A percentile compares a stretch with the other conserved stretches of the same genome.
These are phyloP conservation scores for Apodemus sylvaticus DNA, from an alignment of 2,113 vertebrate genomes.

Conservation along the genomic window DNA sequence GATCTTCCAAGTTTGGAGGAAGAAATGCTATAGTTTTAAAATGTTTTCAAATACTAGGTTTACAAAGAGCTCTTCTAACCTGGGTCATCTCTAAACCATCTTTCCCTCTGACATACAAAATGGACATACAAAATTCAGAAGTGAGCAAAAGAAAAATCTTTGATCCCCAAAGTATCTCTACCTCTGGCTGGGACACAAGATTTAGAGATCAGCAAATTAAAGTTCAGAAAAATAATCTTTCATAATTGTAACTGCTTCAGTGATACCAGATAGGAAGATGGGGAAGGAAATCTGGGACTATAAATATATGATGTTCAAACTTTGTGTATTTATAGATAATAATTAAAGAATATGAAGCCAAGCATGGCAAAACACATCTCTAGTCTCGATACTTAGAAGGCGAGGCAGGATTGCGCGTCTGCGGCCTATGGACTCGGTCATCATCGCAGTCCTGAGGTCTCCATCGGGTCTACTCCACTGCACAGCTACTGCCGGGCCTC, in stretches of 20 bases:
- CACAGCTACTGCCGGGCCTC: not conserved
- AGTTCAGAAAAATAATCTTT: slow-evolving; percentile 48
- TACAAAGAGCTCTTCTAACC: slow-evolving; percentile 53
- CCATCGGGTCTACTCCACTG: too few species aligned
- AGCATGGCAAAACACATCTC: not conserved
- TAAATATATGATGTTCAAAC: slow-evolving; percentile 42
- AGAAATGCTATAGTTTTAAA: slow-evolving; percentile 55
- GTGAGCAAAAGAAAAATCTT: slow-evolving; percentile 26
- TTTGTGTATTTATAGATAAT: slow-evolving; percentile 37
- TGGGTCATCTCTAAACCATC: slow-evolving; percentile 11
- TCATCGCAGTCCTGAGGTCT: not conserved
- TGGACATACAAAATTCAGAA: not conserved
- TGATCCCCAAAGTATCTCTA: not conserved
- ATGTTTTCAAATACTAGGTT: not conserved
- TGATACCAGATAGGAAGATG: not conserved
- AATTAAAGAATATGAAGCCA: not conserved
- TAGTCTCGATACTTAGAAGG: not conserved
- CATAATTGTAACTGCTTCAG: slow-evolving; percentile 46
- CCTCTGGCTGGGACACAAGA: not conserved
- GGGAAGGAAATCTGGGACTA: not conserved
- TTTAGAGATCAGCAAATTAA: not conserved
- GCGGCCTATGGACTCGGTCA: not conserved
- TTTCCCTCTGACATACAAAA: not conserved
- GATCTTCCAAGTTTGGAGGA: not conserved
- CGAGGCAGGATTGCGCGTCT: not conserved